phyloP scores from a whole-genome alignment of 2,888 invertebrate genomes.

The Stenotaenia linearis region DNA sequence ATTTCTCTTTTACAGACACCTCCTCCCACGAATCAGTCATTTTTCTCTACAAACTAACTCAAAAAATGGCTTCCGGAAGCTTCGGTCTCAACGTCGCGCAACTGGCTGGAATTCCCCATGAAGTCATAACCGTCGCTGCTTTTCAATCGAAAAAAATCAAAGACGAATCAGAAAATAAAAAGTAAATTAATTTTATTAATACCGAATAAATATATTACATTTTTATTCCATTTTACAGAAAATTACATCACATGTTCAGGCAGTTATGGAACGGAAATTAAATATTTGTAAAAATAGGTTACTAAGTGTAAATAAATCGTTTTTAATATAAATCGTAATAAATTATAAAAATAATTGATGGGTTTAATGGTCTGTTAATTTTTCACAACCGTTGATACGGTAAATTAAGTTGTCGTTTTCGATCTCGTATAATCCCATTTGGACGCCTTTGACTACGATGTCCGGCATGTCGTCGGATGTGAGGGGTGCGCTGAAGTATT shows the following conservation, averaged over 20 bases:
- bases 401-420: neutral
- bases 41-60: constrained; percentile 47
- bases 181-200: neutral
- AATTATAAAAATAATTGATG: neutral
- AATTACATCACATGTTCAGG: neutral
- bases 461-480: constrained; percentile 19
- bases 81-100: constrained; percentile 50
- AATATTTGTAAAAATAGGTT: neutral
- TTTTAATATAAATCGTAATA: neutral
- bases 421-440: neutral
- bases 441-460: constrained; percentile 16
- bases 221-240: neutral
- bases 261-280: neutral
- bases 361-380: neutral
- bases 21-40: constrained; percentile 38
- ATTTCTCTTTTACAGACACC: neutral
- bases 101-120: constrained; percentile 44
- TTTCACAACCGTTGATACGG: neutral
- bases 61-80: constrained; percentile 46
- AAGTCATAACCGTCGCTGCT: constrained; percentile 41
- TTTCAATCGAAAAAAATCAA: constrained; percentile 35
- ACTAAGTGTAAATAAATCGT: too few species aligned
- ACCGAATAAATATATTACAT: neutral
- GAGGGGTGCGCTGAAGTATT: neutral
- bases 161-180: neutral